Base-by-base conservation (phyloP, 2,797 vertebrate species). In the Mormyrops boulengeri region DNA sequence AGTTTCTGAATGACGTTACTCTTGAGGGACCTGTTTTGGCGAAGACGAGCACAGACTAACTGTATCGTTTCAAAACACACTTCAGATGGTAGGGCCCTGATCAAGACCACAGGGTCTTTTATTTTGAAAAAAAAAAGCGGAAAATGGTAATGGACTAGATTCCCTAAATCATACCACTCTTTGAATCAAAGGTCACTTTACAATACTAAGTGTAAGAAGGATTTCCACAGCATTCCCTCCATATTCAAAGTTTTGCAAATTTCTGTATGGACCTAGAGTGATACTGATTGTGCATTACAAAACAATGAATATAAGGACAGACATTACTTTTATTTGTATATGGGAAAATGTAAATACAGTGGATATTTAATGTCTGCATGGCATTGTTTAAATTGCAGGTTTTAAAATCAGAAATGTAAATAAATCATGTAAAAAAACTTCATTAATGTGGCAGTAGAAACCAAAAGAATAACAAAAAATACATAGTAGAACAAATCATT, bases 1-100 rank as follows among this genome's bases (percentile, higher is more conserved):
- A 94, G 93, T 89, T 60, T 93, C 82, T 85, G 50, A 60, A 92
- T 94, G 89, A 91, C 89, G 69, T 94, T 94, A 88, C 90, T 89
- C 90, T 91, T 92, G 7, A 94, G 92, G 88, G 93, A 94, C 91
- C 92, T 95, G 92, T 91, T 26, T 85, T 22, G 7, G 82, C 5
- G 77, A 85, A n/a, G 41, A 44, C 38, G 50, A 49, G 47, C n/a
- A 47, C 82, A 50, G 19, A 85, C 19, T 44, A 17, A n/a, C 38
- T 80, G 73, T 8, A 41, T 80, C 17, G 2, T 80, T 73, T 73
- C 12, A 34, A 34, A 77, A 77, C 4, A 73, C 30, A 34, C 34
- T 34, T 77, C 69, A 77, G 69, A 38, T 38, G 30, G 4, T 5
- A 41, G 69, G 30, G 14, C 69, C 14, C 34, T 7, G 3, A 8